Conservation (phyloP, 2,888 invertebrate genomes). For the Epirrita christyi region DNA sequence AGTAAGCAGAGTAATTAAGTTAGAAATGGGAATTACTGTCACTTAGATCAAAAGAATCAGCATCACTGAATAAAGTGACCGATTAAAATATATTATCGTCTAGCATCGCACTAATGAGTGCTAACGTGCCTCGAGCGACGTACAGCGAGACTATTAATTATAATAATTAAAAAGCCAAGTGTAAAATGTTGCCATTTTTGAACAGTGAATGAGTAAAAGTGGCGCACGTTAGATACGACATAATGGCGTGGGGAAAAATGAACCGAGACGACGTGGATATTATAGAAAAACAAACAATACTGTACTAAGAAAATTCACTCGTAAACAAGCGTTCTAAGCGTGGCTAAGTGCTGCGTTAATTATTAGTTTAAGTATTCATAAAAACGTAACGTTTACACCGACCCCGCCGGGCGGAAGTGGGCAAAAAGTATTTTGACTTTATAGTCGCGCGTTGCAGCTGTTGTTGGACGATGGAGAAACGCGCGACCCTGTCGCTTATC, state of each 20-base stretch:
- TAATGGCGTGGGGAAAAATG: conserved; percentile 67
- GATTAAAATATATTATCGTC: conserved; percentile 37
- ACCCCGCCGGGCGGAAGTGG: conserved; percentile 52
- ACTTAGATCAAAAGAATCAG: not conserved
- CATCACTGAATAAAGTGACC: conserved; percentile 25
- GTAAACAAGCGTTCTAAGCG: conserved; percentile 68
- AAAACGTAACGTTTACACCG: conserved; percentile 56
- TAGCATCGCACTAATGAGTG: conserved; percentile 39
- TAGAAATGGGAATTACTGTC: no score
- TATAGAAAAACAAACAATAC: conserved; percentile 66
- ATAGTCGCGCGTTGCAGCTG: conserved; percentile 59
- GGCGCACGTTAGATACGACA: conserved; percentile 62
- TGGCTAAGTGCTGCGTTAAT: conserved; percentile 71
- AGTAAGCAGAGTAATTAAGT: no score
- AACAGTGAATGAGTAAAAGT: conserved; percentile 57
- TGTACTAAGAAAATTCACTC: conserved; percentile 62
- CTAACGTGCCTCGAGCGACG: conserved; percentile 40
- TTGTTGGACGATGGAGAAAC: conserved; percentile 39
- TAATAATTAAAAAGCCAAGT: conserved; percentile 62
- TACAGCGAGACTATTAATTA: conserved; percentile 64
- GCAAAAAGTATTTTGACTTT: conserved; percentile 58
- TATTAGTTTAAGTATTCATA: conserved; percentile 77
- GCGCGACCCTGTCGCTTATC: not conserved
- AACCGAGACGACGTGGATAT: conserved; percentile 56
- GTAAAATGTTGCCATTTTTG: conserved; percentile 54